Percentiles rank a stretch among this genome's conserved stretches.
phyloP scores from a whole-genome alignment of 2,888 invertebrate genomes.

The Drosophila subquinaria region DNA sequence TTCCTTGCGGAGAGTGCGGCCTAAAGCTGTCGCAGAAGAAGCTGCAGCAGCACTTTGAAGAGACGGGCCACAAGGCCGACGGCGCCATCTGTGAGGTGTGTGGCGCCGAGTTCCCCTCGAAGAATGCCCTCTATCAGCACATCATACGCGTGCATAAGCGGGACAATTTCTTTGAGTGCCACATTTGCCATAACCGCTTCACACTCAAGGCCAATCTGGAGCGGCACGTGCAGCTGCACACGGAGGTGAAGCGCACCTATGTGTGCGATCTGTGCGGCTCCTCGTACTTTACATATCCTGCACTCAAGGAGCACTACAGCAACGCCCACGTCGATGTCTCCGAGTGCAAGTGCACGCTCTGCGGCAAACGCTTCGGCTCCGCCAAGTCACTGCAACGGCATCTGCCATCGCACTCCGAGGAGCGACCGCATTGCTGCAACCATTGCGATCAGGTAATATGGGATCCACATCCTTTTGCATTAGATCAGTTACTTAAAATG shows the following conservation, averaged over 20 bases:
- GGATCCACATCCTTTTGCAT: too few species aligned
- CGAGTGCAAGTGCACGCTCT: conserved; percentile 85
- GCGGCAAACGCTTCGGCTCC: conserved; percentile 85
- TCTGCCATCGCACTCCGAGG: conserved; percentile 85
- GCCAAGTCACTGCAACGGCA: conserved; percentile 85
- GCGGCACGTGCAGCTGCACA: conserved; percentile 85
- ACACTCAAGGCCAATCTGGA: conserved; percentile 85
- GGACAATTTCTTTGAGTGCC: conserved; percentile 85
- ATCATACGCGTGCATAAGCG: conserved; percentile 85
- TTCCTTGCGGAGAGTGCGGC: conserved; percentile 84
- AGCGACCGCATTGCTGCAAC: conserved; percentile 85
- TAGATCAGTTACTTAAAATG: too few species aligned
- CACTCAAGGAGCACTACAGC: conserved; percentile 85
- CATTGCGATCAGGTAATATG: conserved; percentile 84
- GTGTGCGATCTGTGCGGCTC: conserved; percentile 85
- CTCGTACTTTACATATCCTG: conserved; percentile 85
- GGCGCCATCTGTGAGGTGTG: conserved; percentile 86
- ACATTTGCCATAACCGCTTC: conserved; percentile 85
- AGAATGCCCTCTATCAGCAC: conserved; percentile 85
- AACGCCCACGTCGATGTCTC: conserved; percentile 85
- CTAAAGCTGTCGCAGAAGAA: conserved; percentile 84
- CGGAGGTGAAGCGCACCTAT: conserved; percentile 85
- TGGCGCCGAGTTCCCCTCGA: conserved; percentile 84
- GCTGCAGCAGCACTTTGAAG: conserved; percentile 85
- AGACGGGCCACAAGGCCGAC: conserved; percentile 85